These are phyloP conservation scores for Cetoscarus ocellatus DNA, from an alignment of 2,797 vertebrate genomes.

Conservation along the genomic window DNA sequence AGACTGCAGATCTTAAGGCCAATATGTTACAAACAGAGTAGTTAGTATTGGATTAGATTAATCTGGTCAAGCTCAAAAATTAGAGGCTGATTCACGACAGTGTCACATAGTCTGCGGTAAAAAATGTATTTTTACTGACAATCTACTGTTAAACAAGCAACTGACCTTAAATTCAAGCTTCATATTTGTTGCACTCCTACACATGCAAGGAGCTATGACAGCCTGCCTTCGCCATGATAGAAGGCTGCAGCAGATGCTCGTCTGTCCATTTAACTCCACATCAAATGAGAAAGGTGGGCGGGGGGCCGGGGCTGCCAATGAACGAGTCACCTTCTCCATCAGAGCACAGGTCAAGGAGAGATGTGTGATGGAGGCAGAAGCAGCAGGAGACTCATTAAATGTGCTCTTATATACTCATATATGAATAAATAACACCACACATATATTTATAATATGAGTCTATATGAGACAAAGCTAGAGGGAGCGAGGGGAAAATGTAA, in stretches of 20 bases:
- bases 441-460: neutral
- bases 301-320: constrained; percentile 17
- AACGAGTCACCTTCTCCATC: constrained; percentile 57
- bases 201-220: constrained; percentile 18
- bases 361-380: constrained; percentile 6
- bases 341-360: constrained; percentile 34
- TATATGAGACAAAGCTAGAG: neutral
- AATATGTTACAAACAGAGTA: neutral
- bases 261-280: constrained; percentile 32
- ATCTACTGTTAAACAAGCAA: neutral
- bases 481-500: neutral
- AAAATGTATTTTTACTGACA: neutral
- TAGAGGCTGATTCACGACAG: too few species aligned
- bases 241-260: constrained; percentile 52
- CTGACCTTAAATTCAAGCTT: neutral
- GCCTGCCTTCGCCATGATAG: constrained; percentile 28
- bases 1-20: neutral
- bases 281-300: neutral
- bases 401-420: neutral
- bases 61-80: neutral
- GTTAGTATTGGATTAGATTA: neutral
- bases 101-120: too few species aligned
- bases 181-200: constrained; percentile 28
- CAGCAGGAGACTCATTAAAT: neutral
- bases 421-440: neutral